These are phyloP conservation scores for Peromyscus leucopus DNA, from an alignment of 2,113 vertebrate genomes.

Conservation along the genomic window DNA sequence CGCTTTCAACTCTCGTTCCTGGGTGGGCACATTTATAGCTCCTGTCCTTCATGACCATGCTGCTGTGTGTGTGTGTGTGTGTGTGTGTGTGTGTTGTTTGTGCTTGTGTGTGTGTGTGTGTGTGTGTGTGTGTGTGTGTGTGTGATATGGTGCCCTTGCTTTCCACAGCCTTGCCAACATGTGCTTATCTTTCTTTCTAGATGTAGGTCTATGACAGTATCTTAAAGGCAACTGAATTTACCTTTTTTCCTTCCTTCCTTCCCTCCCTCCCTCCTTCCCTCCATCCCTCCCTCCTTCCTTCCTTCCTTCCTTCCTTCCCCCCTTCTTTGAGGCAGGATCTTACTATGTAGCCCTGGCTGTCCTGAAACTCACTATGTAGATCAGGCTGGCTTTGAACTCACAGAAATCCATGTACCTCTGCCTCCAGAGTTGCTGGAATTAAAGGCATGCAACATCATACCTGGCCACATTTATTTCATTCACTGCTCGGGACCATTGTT, in stretches of 20 bases:
- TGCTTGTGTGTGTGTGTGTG: not conserved
- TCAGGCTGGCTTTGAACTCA: not conserved
- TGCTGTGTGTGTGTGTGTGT: not conserved
- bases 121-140: not conserved
- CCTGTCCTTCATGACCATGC: not conserved
- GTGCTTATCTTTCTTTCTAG: not conserved
- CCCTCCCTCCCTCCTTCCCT: rapidly evolving
- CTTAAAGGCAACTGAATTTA: slow-evolving; percentile 33
- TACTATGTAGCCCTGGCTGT: not conserved
- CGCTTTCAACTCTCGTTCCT: too few species aligned
- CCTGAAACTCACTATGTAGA: not conserved
- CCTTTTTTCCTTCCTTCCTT: not conserved
- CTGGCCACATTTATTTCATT: not conserved
- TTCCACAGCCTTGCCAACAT: not conserved
- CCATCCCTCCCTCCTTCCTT: not conserved
- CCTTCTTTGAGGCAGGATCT: not conserved
- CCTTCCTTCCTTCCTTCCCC: not conserved
- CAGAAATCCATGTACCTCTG: not conserved
- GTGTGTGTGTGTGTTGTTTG: not conserved
- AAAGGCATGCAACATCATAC: not conserved
- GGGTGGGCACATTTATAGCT: not conserved
- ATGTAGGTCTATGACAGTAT: slow-evolving; percentile 9
- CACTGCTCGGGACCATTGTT: not conserved
- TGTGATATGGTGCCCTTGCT: not conserved
- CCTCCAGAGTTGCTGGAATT: too few species aligned